Evolutionary conservation across 1,140 invertebrate species (phyloP), one percentile per base, ranked within the genome.

Genomic region (Coelopa frigida): DNA sequence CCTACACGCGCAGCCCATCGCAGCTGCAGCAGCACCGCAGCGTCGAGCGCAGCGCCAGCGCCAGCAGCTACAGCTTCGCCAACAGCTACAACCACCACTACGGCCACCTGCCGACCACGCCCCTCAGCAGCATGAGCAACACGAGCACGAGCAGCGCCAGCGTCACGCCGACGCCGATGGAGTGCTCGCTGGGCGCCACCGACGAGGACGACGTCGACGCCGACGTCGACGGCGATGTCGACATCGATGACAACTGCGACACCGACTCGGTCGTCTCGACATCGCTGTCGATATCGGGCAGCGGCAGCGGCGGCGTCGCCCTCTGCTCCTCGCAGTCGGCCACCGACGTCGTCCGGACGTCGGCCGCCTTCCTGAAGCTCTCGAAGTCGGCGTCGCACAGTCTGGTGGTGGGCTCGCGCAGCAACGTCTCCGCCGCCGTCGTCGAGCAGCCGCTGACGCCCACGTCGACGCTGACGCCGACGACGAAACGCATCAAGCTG

Each of bases 141-240:
- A 58, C 54, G 5, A 39, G 26, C 17, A 36, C 14, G 12, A 51
- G 59, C 51, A 59, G 59, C 40, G 44, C 46, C 42, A 56, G 54
- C 21, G 48, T 56, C 1, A 65, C 57, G 20, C 61, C 61, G n/a
- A 58, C 50, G 33, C 54, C 59, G 17, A 62, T 58, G 54, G 61
- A 60, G 7, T 60, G 46, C 33, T 51, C 57, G 4, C 41, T 53
- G 10, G 51, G 50, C 26, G 11, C 32, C 33, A 11, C 40, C 32
- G 23, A n/a, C n/a, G n/a, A n/a, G 3, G 36, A 46, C 6, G 21
- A 20, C 14, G 8, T n/a, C 21, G 3, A 15, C 38, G 8, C 32
- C 26, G 14, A 32, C 44, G 5, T n/a, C 36, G 12, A 6, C n/a
- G 36, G 40, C 6, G 21, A 20, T 14, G 8, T n/a, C 21, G 3